Base-by-base conservation (phyloP, 2,113 vertebrate species). In the Hippocampus comes region DNA sequence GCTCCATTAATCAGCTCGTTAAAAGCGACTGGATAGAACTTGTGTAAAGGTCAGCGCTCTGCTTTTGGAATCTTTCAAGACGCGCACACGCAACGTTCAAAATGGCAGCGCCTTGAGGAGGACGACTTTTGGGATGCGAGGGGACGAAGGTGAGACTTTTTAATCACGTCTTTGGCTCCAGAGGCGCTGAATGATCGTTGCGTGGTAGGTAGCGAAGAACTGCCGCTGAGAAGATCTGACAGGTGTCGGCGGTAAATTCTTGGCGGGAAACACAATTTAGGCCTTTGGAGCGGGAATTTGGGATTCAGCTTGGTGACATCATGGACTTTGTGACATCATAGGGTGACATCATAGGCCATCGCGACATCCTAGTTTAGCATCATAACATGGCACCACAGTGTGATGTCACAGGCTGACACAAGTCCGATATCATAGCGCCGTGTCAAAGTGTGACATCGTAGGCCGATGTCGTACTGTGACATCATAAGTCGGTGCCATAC, bases 21-120 rank as follows among this genome's bases (percentile, higher is more conserved):
- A 90, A 90, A 89, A 84, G 87, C 80, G 90, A 90, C 88, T 92
- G 91, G 90, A 91, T 90, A 90, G 90, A 91, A 89, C 88, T 91
- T 87, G 79, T 79, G 82, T 88, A 92, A 93, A 92, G 92, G 91
- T 93, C 91, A 92, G 81, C 41, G 61, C 82, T 83, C 86, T 78
- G 81, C 86, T 87, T 87, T 89, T 86, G 80, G 89, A 88, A 93
- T 91, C 89, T 90, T 89, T 89, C 90, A 89, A 91, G 87, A 92
- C 85, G 80, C 86, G 78, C 79, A 72, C 77, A 38, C 46, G 56
- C 82, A 49, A 38, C 70, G 64, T 70, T 68, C 15, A 77, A 68
- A 15, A 6, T 74, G 71, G 51, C 75, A 65, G 70, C 73, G 67
- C 70, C 75, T 79, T 51, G 56, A 74, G 30, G 30, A 74, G 63